Evolutionary conservation across 2,797 vertebrate species (phyloP), one percentile per base, ranked within the genome.

Genomic region (Pelobates cultripes): DNA sequence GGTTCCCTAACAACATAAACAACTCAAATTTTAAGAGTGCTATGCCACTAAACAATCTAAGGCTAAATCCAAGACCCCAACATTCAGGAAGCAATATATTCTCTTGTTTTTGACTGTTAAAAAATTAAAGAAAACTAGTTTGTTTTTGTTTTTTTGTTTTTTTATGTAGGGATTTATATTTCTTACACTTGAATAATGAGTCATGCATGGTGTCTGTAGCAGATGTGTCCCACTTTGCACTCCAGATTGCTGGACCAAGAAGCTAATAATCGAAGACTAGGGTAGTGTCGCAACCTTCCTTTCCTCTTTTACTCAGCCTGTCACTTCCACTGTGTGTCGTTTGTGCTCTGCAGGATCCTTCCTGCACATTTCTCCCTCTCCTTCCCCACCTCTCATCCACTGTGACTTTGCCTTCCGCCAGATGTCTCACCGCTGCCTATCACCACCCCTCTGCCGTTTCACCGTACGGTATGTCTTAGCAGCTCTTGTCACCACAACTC

Each of bases 371-470:
- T 60, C 17, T 28, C 61, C 28, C 17, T 7, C 61, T 40, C 61
- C 61, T 40, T 40, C 17, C 5, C 17, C 17, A 28, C 61, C 17
- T 64, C 28, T 40, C 61, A 28, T 12, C 5, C n/a, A 40, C 61
- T 64, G 61, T 40, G 61, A 64, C 61, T 64, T 64, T 64, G 61
- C 61, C 17, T 94, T 93, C 91, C 80, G 79, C 92, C 93, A 94
- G 93, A 93, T 94, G 93, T 94, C 93, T 91, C 89, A 78, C 86
- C 68, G 60, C 90, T 90, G 87, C 88, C 84, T 86, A 83, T 90
- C 88, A 83, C 90, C 82, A 0, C 89, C 85, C 75, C 81, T 90
- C 86, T 88, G 8, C 0, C 79, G 44, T 44, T 88, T 57, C 79
- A n/a, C 76, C 86, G 85, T 86, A 43, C 55, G n/a, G 53, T 28